Percentiles rank a stretch among this genome's conserved stretches.
Conservation (phyloP, 2,797 vertebrate genomes). For the Aulostomus chinensis region DNA sequence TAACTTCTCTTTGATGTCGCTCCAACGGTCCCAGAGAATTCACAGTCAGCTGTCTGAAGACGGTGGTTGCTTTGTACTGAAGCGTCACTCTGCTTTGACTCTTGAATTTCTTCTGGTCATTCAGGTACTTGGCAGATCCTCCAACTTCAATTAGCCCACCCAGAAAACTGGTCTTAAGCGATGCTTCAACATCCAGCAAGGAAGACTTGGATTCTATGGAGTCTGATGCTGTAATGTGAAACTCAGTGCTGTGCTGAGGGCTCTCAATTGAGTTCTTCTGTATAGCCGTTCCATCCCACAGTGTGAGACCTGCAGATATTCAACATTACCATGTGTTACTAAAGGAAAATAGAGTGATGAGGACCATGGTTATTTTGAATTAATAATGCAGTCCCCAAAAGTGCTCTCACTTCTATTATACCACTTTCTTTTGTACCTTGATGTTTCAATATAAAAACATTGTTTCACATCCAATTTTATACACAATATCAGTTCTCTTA, state of each 20-base stretch:
- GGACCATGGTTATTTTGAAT: too few relatives aligned
- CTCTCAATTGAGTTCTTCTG: not conserved
- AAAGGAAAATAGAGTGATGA: too few relatives aligned
- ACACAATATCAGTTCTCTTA: too few relatives aligned
- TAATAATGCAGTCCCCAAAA: too few relatives aligned
- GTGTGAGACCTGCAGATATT: conserved; percentile 12
- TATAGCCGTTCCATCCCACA: conserved; percentile 15
- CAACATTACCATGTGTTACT: too few relatives aligned
- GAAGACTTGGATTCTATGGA: conserved; percentile 11
- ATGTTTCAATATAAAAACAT: too few relatives aligned
- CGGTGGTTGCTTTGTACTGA: conserved; percentile 37
- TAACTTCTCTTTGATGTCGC: not conserved
- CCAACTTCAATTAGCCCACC: conserved; percentile 10
- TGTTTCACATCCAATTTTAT: too few relatives aligned
- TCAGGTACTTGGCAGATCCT: conserved; percentile 41
- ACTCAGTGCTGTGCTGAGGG: not conserved
- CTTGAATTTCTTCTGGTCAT: conserved; percentile 9
- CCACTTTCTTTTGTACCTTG: too few relatives aligned
- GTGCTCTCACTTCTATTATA: too few relatives aligned
- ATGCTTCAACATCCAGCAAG: conserved; percentile 10
- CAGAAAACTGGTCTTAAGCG: conserved; percentile 24
- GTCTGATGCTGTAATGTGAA: conserved; percentile 9
- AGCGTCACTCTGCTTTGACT: conserved; percentile 21
- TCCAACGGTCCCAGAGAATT: conserved; percentile 7
- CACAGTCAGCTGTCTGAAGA: conserved; percentile 35